Base-by-base conservation (phyloP, 2,113 vertebrate genomes). In the Trachemys scripta region DNA sequence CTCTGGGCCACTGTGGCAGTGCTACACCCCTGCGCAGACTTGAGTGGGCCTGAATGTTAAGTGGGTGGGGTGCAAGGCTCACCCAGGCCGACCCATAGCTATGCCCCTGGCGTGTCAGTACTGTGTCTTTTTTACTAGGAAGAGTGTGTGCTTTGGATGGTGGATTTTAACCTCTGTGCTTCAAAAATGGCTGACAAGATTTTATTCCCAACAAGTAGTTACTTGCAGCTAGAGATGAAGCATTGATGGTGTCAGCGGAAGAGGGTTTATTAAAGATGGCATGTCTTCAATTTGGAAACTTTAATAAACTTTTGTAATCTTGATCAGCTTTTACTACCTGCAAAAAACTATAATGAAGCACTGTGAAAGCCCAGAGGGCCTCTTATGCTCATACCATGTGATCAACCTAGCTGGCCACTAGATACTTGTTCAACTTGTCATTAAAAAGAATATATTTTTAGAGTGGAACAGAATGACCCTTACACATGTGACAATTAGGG, bases 391-490 rank as follows among this genome's bases (percentile, higher is more conserved):
- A 86, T 81, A 85, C 79, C 94, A 75, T 16, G 78, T 80, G 42
- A 42, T 42, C 42, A 42, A 42, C 42, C 42, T 4, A 42, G 42
- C 42, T 42, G 42, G 42, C 42, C 42, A 42, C 42, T 42, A 42
- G 42, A 42, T n/a, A 69, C 35, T 57, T n/a, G 16, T 85, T 95
- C 72, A 92, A 45, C 85, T 89, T 88, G 80, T 93, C 93, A 97
- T 35, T 80, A 38, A 57, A 31, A 50, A 72, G 56, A 91, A 90
- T 35, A 88, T 78, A 86, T 29, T 85, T 96, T 45, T 53, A 57
- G 87, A 82, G 79, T n/a, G 25, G 27, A 92, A 76, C n/a, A 76
- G 20, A 90, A 69, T 20, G 22, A 42, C 87, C 83, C 95, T 94
- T 93, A 27, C 72, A 93, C 80, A 91, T 14, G 54, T 79, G 90